Percentiles rank a stretch among this genome's conserved stretches.
These are phyloP conservation scores for Microctonus hyperodae DNA, from an alignment of 2,888 invertebrate genomes.

Conservation along the genomic window DNA sequence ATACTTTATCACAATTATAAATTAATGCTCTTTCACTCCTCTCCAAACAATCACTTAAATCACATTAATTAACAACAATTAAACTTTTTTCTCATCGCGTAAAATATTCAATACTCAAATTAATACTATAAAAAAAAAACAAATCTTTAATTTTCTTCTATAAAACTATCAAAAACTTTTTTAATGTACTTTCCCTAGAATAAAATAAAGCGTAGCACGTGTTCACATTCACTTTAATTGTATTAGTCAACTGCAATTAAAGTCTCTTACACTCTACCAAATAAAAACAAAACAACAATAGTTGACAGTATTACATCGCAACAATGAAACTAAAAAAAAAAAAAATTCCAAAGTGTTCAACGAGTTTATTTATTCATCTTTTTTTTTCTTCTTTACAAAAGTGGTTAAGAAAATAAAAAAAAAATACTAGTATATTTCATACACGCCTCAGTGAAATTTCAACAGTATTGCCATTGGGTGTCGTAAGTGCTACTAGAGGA, in stretches of 20 bases:
- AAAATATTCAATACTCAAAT: constrained; percentile 7
- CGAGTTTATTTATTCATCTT: neutral
- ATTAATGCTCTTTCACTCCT: no score
- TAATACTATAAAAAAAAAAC: neutral
- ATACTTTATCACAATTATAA: neutral
- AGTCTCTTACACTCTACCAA: constrained; percentile 37
- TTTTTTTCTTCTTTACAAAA: neutral
- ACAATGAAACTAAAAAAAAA: neutral
- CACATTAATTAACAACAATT: constrained; percentile 50
- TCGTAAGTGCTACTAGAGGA: constrained; percentile 27
- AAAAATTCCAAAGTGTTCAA: neutral
- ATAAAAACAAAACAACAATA: neutral
- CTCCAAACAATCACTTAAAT: constrained; percentile 43
- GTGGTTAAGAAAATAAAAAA: neutral
- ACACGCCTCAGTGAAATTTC: constrained; percentile 17
- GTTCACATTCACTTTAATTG: constrained; percentile 45
- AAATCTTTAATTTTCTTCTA: neutral
- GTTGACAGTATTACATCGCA: neutral
- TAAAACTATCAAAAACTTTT: neutral
- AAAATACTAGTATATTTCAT: neutral
- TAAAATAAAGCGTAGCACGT: neutral
- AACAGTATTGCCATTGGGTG: constrained; percentile 16
- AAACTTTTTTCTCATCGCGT: constrained; percentile 40
- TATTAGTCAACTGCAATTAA: constrained; percentile 50
- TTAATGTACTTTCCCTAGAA: neutral